phyloP scores from a whole-genome alignment of 1,140 invertebrate genomes.

The Atta cephalotes region DNA sequence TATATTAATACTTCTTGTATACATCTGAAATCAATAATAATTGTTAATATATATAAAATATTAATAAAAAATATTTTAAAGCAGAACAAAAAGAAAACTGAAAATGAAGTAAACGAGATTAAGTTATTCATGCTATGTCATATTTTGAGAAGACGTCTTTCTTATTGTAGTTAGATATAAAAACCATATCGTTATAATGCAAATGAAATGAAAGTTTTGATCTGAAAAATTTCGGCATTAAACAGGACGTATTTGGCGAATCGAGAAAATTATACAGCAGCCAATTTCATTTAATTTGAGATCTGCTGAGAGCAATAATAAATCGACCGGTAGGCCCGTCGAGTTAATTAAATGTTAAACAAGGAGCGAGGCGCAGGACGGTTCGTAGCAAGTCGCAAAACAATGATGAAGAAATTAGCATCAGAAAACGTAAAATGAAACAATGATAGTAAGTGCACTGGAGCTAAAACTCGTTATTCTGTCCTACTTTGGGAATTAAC shows the following conservation, averaged over 20 bases:
- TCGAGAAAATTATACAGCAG: conserved; percentile 19
- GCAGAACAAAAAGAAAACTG: neutral
- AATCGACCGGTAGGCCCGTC: conserved; percentile 42
- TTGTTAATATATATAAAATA: neutral
- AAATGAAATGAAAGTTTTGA: neutral
- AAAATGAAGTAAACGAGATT: neutral
- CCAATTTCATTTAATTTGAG: conserved; percentile 26
- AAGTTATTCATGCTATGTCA: neutral
- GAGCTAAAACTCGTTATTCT: neutral
- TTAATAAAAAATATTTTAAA: neutral
- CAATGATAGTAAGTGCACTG: conserved; percentile 51
- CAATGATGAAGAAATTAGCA: conserved; percentile 65
- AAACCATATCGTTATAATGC: neutral
- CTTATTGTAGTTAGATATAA: neutral
- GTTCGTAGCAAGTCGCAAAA: conserved; percentile 6
- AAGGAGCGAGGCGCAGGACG: neutral
- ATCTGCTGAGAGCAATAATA: conserved; percentile 54
- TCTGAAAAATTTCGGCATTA: neutral
- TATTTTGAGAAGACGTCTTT: no score
- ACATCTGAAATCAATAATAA: no score
- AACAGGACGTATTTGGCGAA: neutral
- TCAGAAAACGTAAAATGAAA: conserved; percentile 46
- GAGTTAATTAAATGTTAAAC: conserved; percentile 73
- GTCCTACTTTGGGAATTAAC: no score
- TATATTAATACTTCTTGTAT: neutral